Base-by-base conservation (phyloP, 2,888 invertebrate genomes). In the Mycalesis mineus region DNA sequence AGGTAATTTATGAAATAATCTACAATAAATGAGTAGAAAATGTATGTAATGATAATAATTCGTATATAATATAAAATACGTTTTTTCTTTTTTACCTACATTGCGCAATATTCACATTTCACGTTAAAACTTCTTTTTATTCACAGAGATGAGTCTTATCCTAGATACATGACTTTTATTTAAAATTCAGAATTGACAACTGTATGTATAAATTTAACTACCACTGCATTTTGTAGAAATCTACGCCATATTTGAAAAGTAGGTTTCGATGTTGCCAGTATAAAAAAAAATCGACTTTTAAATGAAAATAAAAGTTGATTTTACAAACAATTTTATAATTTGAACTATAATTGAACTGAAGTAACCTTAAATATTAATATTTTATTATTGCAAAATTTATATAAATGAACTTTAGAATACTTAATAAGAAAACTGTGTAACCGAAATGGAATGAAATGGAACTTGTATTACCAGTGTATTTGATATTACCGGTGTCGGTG, bases 191-290 rank as follows among this genome's bases (percentile, higher is more conserved):
- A 82, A 81, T 80, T 82, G 84, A 84, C 84, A 85, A 78, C 72
- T 80, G 64, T 70, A 80, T 80, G 64, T 70, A 80, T 68, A 80
- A 82, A 81, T 77, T 73, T 74, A 77, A 72, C 78, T 78, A 74
- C 75, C 76, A 82, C 84, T 84, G 85, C 86, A 84, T 84, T 80
- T 82, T 80, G 80, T 78, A 78, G 77, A 76, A 80, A 78, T 75
- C 75, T 86, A 83, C 88, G 88, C 88, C 88, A 88, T 88, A 82
- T 87, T 87, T 82, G 82, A 80, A 72, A 78, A 73, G 68, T 73
- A 74, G 66, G 57, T 66, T 58, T 55, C 2, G 56, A 69, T 74
- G 76, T 73, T 82, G 74, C 79, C 74, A 74, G 28, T n/a, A 9
- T 5, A 13, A 37, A 49, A 37, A 48, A 31, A 29, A 0, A 14